Percentiles rank a stretch among this genome's conserved stretches.
These are phyloP conservation scores for Suncus etruscus DNA, from an alignment of 2,113 vertebrate species.

Conservation along the genomic window DNA sequence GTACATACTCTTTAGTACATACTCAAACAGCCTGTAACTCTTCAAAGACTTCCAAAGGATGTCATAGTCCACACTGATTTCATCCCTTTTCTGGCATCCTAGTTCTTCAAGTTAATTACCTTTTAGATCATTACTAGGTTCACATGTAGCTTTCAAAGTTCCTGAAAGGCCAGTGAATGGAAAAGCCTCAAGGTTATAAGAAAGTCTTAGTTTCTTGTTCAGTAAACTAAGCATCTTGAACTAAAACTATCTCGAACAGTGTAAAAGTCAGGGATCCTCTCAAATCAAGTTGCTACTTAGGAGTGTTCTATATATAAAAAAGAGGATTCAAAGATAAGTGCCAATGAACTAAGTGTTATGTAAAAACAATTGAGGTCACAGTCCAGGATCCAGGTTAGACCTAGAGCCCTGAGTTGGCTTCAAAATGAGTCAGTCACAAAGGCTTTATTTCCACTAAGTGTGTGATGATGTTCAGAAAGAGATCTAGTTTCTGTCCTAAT, in stretches of 20 bases:
- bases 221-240: slow-evolving; percentile 32
- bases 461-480: not conserved
- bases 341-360: not conserved
- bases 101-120: not conserved
- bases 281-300: not conserved
- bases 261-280: not conserved
- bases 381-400: not conserved
- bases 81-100: slow-evolving; percentile 14
- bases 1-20: too few relatives aligned
- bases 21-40: not conserved
- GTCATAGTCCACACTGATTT: not conserved
- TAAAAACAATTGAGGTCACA: not conserved
- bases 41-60: slow-evolving; percentile 27
- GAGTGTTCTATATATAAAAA: not conserved
- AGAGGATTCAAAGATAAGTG: not conserved
- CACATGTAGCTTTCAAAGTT: not conserved
- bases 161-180: not conserved
- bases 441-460: slow-evolving; percentile 24
- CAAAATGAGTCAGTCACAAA: slow-evolving; percentile 28
- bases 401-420: not conserved
- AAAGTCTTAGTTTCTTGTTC: not conserved
- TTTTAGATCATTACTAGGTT: not conserved
- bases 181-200: not conserved
- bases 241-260: slow-evolving; percentile 13
- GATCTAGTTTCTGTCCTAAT: slow-evolving; percentile 47